Conservation (phyloP, 2,113 vertebrate species). For the pig (Sus scrofa) region T2T-Sscrofa CM000818.6:75592501-75593000, state of each 20-base stretch:
- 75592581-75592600: not conserved
- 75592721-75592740: not conserved
- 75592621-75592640: slow-evolving; percentile 13
- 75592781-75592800: not conserved
- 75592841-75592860: not conserved
- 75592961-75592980: slow-evolving; percentile 56
- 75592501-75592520: not conserved
- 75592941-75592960: slow-evolving; percentile 41
- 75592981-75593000: not conserved
- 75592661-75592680: slow-evolving; percentile 35
- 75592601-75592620: not conserved
- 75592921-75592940: slow-evolving; percentile 75
- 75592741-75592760: not conserved
- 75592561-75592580: slow-evolving; percentile 38
- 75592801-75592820: not conserved
- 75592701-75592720: slow-evolving; percentile 28
- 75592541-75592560: not conserved
- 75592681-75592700: slow-evolving; percentile 27
- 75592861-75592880: slow-evolving; percentile 76
- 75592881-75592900: slow-evolving; percentile 99
- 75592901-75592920: slow-evolving; percentile 98
- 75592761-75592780: not conserved
- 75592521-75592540: slow-evolving; percentile 39
- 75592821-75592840: not conserved
- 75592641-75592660: slow-evolving; percentile 31